Evolutionary conservation across 2,113 vertebrate genomes (phyloP).

Genomic region (Cnemophilus loriae): DNA sequence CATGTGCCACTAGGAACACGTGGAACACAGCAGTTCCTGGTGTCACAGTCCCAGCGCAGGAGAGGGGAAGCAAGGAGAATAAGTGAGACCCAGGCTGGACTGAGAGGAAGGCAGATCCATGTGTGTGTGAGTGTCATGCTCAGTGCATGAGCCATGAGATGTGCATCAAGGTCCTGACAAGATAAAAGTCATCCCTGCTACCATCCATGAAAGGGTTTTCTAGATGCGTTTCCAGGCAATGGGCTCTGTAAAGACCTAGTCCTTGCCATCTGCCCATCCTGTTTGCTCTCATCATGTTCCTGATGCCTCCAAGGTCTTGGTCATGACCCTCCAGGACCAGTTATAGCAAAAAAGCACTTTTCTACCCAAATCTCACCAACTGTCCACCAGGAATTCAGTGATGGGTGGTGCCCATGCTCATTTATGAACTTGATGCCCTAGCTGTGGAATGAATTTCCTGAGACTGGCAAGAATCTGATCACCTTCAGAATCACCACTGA

Average conservation of each 20-base stretch:
- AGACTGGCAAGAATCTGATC: neutral
- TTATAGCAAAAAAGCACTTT: neutral
- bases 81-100: neutral
- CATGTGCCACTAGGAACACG: neutral
- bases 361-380: neutral
- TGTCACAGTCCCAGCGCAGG: neutral
- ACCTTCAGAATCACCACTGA: neutral
- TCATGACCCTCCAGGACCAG: neutral
- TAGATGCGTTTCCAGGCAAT: neutral
- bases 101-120: neutral
- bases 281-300: neutral
- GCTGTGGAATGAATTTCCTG: neutral
- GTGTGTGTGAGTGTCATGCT: neutral
- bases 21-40: neutral
- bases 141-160: neutral
- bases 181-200: neutral
- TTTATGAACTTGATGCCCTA: neutral
- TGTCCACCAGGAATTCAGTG: neutral
- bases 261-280: neutral
- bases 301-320: neutral
- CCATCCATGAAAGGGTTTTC: neutral
- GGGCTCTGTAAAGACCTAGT: neutral
- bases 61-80: neutral
- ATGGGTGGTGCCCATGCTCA: neutral
- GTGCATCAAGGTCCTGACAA: neutral